Conservation (phyloP, 2,888 invertebrate species). For the Electrophaes corylata region DNA sequence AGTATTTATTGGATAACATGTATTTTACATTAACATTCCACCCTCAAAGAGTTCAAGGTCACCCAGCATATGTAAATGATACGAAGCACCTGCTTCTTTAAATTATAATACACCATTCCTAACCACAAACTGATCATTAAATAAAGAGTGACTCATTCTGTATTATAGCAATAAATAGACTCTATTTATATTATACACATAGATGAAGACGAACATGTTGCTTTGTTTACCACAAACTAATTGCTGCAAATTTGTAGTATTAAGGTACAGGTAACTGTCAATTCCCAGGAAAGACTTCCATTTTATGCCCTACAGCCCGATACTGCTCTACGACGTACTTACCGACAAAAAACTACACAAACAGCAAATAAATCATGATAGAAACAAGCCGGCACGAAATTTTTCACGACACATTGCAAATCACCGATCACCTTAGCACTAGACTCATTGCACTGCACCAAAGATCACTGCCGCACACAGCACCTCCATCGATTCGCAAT, state of each 20-base stretch:
- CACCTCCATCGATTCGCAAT: slow-evolving; percentile 55
- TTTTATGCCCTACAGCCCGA: slow-evolving; percentile 23
- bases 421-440: slow-evolving; percentile 50
- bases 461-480: slow-evolving; percentile 55
- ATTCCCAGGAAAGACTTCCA: slow-evolving; percentile 35
- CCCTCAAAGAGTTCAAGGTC: slow-evolving; percentile 23
- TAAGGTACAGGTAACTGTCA: slow-evolving; percentile 29
- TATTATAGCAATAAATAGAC: slow-evolving; percentile 14
- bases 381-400: slow-evolving; percentile 66
- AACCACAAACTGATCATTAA: slow-evolving; percentile 4
- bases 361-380: slow-evolving; percentile 59
- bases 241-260: slow-evolving; percentile 38
- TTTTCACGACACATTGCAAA: slow-evolving; percentile 52
- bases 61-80: neutral
- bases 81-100: neutral
- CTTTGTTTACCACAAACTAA: slow-evolving; percentile 62
- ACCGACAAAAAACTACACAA: slow-evolving; percentile 56
- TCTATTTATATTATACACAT: slow-evolving; percentile 62
- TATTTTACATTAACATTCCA: neutral
- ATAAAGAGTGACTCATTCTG: slow-evolving; percentile 27
- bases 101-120: neutral
- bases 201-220: slow-evolving; percentile 67
- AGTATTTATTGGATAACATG: neutral
- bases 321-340: slow-evolving; percentile 40
- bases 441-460: slow-evolving; percentile 48